Evolutionary conservation across 2,888 invertebrate genomes (phyloP).

Genomic region (Trileptium ribeirensis): DNA sequence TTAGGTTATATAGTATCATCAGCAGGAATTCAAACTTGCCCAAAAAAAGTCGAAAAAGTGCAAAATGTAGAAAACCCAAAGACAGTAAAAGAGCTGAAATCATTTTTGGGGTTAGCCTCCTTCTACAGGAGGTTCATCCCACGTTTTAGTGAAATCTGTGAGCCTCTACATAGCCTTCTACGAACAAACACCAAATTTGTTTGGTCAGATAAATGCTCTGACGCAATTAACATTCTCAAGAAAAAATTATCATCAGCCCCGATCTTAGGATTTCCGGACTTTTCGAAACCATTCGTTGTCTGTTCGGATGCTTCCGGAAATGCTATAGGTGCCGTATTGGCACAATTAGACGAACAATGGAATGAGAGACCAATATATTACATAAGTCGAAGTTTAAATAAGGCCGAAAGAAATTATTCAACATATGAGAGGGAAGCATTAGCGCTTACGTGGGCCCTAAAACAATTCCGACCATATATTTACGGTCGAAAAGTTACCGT

Average conservation of each 20-base stretch:
- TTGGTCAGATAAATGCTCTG: neutral
- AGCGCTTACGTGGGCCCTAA: neutral
- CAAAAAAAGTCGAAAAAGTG: neutral
- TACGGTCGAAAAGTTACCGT: neutral
- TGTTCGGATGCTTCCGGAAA: neutral
- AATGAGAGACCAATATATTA: neutral
- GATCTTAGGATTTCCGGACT: constrained; percentile 36
- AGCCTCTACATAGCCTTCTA: neutral
- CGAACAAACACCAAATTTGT: neutral
- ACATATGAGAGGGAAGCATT: neutral
- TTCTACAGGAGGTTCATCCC: neutral
- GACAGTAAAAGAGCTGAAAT: neutral
- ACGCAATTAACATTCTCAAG: neutral
- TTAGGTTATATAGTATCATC: neutral
- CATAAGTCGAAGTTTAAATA: neutral
- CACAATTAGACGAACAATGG: neutral
- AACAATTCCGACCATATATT: neutral
- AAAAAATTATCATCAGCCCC: constrained; percentile 27
- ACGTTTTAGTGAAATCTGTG: neutral
- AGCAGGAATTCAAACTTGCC: neutral
- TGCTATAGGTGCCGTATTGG: neutral
- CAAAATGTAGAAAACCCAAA: no score
- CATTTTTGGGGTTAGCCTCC: neutral
- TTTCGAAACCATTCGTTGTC: constrained; percentile 28
- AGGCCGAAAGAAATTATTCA: neutral